phyloP scores from a whole-genome alignment of 2,888 invertebrate genomes.

The Diaphora mendica region DNA sequence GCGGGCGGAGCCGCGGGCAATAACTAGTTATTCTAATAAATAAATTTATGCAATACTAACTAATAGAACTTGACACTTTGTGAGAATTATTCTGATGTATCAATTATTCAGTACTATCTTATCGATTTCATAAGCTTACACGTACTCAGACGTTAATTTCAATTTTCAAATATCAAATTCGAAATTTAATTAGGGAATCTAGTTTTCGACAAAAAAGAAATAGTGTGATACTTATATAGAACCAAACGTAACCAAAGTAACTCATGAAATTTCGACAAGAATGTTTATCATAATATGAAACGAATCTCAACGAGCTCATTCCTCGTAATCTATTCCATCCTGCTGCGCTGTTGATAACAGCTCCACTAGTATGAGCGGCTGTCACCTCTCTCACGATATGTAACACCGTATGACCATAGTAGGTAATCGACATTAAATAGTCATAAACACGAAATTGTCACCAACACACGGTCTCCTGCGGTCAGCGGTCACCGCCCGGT shows the following conservation, averaged over 20 bases:
- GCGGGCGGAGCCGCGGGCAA: too few species aligned
- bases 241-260: background rate
- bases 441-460: slow-evolving; percentile 58
- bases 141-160: too few species aligned
- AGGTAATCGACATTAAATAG: slow-evolving; percentile 52
- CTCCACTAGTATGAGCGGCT: background rate
- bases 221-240: background rate
- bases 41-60: too few species aligned
- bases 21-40: too few species aligned
- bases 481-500: slow-evolving; percentile 58
- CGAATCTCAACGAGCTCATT: slow-evolving; percentile 2
- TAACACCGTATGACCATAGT: slow-evolving; percentile 22
- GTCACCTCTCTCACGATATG: slow-evolving; percentile 44
- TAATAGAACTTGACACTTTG: too few species aligned
- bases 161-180: too few species aligned
- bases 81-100: too few species aligned
- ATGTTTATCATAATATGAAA: background rate
- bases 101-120: too few species aligned
- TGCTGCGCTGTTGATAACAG: slow-evolving; percentile 5
- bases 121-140: too few species aligned
- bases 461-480: slow-evolving; percentile 63
- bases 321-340: slow-evolving; percentile 5
- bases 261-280: background rate
- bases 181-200: too few species aligned
- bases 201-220: background rate